A percentile compares a stretch with the other conserved stretches of the same genome.
Conservation (phyloP, 1,140 invertebrate genomes). For the Ceratitis capitata region DNA sequence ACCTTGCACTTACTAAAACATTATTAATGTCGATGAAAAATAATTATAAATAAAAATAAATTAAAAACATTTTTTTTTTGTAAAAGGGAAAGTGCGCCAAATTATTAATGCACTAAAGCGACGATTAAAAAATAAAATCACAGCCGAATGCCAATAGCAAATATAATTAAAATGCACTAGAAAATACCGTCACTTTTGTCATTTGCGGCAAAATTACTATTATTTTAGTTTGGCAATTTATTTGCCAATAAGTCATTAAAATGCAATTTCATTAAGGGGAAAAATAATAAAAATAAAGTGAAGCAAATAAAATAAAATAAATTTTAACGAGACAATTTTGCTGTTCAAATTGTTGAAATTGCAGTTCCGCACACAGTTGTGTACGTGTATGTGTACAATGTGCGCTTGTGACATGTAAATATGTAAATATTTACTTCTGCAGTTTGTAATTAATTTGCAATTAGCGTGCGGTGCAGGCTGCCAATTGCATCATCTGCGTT, state of each 20-base stretch:
- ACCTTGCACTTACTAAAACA: too few relatives aligned
- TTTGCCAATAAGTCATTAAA: conserved; percentile 20
- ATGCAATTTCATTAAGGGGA: neutral
- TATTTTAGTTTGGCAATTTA: neutral
- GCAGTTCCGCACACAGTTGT: neutral
- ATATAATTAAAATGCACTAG: neutral
- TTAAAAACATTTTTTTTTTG: too few relatives aligned
- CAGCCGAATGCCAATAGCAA: neutral
- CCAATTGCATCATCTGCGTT: conserved; percentile 21
- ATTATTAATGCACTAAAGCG: neutral
- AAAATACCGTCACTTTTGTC: neutral
- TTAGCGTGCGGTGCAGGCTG: conserved; percentile 4
- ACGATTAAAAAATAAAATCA: neutral
- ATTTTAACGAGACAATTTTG: neutral
- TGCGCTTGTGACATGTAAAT: neutral
- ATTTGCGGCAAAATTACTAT: neutral
- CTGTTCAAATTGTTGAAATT: neutral
- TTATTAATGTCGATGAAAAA: too few relatives aligned
- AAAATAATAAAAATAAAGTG: neutral
- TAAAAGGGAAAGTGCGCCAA: neutral
- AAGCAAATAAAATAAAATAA: conserved; percentile 32
- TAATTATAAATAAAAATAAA: too few relatives aligned
- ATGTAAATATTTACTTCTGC: conserved; percentile 30
- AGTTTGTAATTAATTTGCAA: conserved; percentile 28
- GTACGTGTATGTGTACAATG: neutral